A percentile compares a stretch with the other conserved stretches of the same genome.
Conservation (phyloP, 2,797 vertebrate genomes). For the Paguma larvata region DNA sequence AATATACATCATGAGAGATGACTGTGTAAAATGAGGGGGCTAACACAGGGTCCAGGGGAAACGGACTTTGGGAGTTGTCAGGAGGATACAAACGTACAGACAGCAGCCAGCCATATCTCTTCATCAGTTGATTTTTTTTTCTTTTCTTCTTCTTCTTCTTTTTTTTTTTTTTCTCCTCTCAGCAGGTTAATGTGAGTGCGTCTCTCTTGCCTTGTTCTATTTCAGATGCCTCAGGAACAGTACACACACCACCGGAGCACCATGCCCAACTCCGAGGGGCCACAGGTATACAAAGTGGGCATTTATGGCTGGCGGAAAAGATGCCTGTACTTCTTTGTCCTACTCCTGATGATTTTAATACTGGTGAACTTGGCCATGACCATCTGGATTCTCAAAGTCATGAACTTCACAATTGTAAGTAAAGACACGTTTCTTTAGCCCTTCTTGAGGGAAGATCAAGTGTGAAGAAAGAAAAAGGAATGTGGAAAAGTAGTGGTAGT, state of each 20-base stretch:
- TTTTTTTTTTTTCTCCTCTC: neutral
- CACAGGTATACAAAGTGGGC: conserved; percentile 99
- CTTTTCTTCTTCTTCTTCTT: neutral
- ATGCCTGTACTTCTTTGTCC: conserved; percentile 99
- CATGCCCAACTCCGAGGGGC: conserved; percentile 96
- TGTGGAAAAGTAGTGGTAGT: neutral
- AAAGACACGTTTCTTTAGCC: neutral
- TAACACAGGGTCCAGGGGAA: neutral
- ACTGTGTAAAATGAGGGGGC: neutral
- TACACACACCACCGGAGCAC: conserved; percentile 96
- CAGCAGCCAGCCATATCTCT: conserved; percentile 11
- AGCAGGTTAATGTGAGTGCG: conserved; percentile 64
- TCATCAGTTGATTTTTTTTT: neutral
- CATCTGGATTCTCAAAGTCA: conserved; percentile 99
- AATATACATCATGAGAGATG: neutral
- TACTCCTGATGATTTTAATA: conserved; percentile 99
- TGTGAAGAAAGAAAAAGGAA: neutral
- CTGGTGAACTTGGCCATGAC: conserved; percentile 99
- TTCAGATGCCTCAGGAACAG: conserved; percentile 99
- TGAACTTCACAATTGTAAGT: conserved; percentile 99
- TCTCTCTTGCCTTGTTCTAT: conserved; percentile 77
- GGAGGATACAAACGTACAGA: neutral
- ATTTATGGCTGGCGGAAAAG: conserved; percentile 99
- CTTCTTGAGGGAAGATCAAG: neutral
- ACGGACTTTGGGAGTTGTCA: neutral